Evolutionary conservation across 1,140 invertebrate genomes (phyloP), one percentile per base, ranked within the genome.

Genomic region (Bilobella aurantiaca): DNA sequence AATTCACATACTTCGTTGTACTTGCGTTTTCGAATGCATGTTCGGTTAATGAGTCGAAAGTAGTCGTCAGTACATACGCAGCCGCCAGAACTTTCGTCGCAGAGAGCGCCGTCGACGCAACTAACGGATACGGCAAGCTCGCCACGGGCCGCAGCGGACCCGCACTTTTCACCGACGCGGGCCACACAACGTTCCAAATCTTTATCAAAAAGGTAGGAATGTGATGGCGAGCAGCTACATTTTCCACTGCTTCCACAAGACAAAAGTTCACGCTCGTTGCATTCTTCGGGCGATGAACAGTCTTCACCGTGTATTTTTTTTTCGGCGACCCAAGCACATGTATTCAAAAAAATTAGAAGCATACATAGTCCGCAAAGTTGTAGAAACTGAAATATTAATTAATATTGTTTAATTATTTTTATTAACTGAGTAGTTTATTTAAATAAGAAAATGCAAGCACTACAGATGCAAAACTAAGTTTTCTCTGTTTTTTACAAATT

Each of bases 51-150:
- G 23, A 29, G 21, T 1, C 65, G 14, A 29, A 57, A 67, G 30
- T 62, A 67, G n/a, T 47, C 32, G n/a, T 65, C 64, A n/a, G 56
- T 37, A 27, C 65, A 62, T 8, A 67, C 46, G 46, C 65, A 67
- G 14, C 63, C 63, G 3, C 65, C 65, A 25, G 21, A 30, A 46
- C 59, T 62, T 25, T 62, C 59, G 27, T 67, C 65, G 30, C 65
- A 67, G 16, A 67, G 28, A n/a, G 65, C 65, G 8, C 60, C 65
- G 28, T 67, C 65, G 2, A 28, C 60, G 32, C 65, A 67, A 25
- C 16, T 27, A 23, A 67, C 25, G 2, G 49, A 23, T 2, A 62
- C 28, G 14, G 46, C 18, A 3, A 30, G 37, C 5, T 62, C 34
- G 27, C 37, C 59, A 1, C 46, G 32, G n/a, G n/a, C n/a, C 1